Conservation (phyloP, 2,888 invertebrate species). For the Drosophila mulleri region DNA sequence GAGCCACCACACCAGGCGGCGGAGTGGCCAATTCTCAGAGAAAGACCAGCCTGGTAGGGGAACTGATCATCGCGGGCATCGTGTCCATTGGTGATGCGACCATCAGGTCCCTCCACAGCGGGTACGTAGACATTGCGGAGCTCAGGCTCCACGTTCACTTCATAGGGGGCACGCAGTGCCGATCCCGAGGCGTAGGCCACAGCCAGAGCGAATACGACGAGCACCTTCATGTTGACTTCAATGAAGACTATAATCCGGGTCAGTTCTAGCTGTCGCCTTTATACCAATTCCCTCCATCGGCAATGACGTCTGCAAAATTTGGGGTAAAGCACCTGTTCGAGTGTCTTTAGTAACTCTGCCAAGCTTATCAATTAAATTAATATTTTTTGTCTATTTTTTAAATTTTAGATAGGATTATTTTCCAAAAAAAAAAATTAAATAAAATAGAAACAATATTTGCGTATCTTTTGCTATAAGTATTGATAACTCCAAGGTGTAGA, state of each 20-base stretch:
- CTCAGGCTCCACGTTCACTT: conserved; percentile 14
- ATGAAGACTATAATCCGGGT: conserved; percentile 26
- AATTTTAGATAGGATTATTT: conserved; percentile 17
- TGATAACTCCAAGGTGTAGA: not conserved
- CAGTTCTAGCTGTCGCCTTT: conserved; percentile 6
- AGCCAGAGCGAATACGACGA: conserved; percentile 68
- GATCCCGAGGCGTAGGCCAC: conserved; percentile 71
- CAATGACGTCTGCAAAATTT: conserved; percentile 25
- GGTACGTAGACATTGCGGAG: conserved; percentile 50
- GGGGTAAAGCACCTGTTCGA: conserved; percentile 9
- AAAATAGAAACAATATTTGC: not conserved
- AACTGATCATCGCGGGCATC: conserved; percentile 66
- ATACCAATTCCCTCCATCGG: conserved; percentile 12
- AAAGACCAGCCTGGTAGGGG: conserved; percentile 78
- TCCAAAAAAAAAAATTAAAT: not conserved
- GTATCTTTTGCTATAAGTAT: conserved; percentile 6
- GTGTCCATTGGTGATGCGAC: conserved; percentile 71
- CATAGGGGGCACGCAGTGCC: conserved; percentile 38
- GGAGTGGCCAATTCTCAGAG: conserved; percentile 48
- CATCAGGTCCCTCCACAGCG: conserved; percentile 46
- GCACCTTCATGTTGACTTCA: conserved; percentile 70
- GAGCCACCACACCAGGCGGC: conserved; percentile 80
- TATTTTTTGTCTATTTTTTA: conserved; percentile 6
- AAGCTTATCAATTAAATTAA: conserved; percentile 42
- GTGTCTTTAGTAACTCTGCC: conserved; percentile 29